Evolutionary conservation across 2,797 vertebrate genomes (phyloP), one percentile per base, ranked within the genome.

Genomic region (Pygocentrus nattereri): DNA sequence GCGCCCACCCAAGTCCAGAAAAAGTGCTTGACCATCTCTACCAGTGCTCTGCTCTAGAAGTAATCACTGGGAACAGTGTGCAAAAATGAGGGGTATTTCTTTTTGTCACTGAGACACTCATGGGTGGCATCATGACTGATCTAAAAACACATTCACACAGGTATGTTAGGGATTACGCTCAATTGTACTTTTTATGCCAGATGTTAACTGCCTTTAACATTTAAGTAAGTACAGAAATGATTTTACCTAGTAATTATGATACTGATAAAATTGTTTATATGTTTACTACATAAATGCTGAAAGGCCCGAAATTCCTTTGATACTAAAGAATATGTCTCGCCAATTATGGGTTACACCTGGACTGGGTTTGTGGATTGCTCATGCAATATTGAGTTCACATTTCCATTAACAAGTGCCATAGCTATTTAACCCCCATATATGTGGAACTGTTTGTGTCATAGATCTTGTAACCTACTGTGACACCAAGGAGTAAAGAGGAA

Each of bases 1-100:
- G 94, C 87, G 0, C 94, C 94, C 0, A 95, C 93, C 94, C 94
- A 95, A 19, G 89, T 93, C 94, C 94, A 95, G 73, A 93, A 93
- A 75, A 94, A 94, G 81, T 91, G 86, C 56, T 93, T 94, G 44
- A 94, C 89, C 62, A 95, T 84, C 59, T 93, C 90, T 21, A 90
- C 93, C 0, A 95, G 90, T 13, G 92, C 93, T 82, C 85, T 88
- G 74, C 92, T 92, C 84, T 94, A 93, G 81, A 93, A 85, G 54
- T 90, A 89, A 80, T 94, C 94, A 30, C 93, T 95, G 27, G 94
- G 92, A 79, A 94, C 94, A 11, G 94, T 94, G 83, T 92, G 84
- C 62, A 94, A 93, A 67, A 95, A 94, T 61, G 90, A 91, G 0
- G 93, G 91, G 74, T 89, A 92, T 67, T 90, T 88, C 49, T 85